Evolutionary conservation across 23 tunicate genomes (phyloP).

Genomic region (Botrylloides violaceus): DNA sequence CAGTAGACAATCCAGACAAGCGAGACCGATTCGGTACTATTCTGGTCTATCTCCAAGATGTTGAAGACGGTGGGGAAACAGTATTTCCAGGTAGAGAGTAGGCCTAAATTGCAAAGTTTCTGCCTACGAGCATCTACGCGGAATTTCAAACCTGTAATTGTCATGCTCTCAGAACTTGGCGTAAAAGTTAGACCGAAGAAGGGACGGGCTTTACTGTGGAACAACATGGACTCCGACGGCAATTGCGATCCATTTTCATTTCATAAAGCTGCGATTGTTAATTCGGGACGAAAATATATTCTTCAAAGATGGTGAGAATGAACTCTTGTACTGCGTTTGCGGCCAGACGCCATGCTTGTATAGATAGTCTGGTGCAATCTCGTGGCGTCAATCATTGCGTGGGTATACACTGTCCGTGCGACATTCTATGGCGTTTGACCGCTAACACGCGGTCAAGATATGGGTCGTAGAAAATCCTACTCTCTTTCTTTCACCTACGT

Average conservation of each 20-base stretch:
- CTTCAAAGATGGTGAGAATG: slow-evolving; percentile 83
- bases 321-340: too few relatives aligned
- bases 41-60: slow-evolving; percentile 65
- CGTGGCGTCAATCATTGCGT: too few relatives aligned
- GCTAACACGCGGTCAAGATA: too few relatives aligned
- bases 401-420: too few relatives aligned
- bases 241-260: slow-evolving; percentile 59
- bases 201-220: slow-evolving; percentile 65
- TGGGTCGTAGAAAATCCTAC: too few relatives aligned
- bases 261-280: slow-evolving; percentile 56
- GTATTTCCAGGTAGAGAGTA: slow-evolving; percentile 51
- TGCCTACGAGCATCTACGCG: neutral
- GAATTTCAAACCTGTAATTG: neutral
- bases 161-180: slow-evolving; percentile 41
- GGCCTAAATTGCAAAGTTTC: neutral
- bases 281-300: slow-evolving; percentile 64
- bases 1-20: slow-evolving; percentile 35
- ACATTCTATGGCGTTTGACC: too few relatives aligned
- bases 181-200: slow-evolving; percentile 45
- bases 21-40: slow-evolving; percentile 78
- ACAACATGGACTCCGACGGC: slow-evolving; percentile 60
- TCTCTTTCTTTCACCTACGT: too few relatives aligned
- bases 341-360: too few relatives aligned
- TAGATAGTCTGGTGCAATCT: too few relatives aligned
- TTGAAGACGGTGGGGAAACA: slow-evolving; percentile 67